phyloP scores from a whole-genome alignment of 2,797 vertebrate species.

The Protosalanx chinensis region DNA sequence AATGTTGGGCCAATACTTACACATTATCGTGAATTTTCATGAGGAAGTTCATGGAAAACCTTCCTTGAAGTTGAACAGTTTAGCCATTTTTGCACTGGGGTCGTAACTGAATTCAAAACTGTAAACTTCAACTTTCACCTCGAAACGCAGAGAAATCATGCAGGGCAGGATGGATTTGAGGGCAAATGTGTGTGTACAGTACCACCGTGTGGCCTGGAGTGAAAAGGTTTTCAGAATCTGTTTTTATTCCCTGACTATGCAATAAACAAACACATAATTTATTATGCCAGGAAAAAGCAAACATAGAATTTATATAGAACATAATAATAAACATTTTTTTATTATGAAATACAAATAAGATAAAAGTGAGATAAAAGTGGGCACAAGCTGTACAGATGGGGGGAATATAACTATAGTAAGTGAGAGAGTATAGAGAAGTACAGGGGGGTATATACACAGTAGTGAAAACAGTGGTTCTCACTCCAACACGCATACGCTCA shows the following conservation, averaged over 20 bases:
- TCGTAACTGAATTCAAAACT: slow-evolving; percentile 27
- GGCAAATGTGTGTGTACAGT: background rate
- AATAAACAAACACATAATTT: too few species aligned
- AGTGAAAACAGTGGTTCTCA: background rate
- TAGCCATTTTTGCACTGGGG: background rate
- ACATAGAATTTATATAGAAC: too few species aligned
- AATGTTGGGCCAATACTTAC: background rate
- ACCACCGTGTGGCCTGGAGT: slow-evolving; percentile 20
- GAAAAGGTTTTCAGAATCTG: background rate
- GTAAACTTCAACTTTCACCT: slow-evolving; percentile 17
- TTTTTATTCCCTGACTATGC: background rate
- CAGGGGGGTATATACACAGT: too few species aligned
- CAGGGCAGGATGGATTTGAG: background rate
- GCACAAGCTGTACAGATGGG: too few species aligned
- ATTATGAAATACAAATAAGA: too few species aligned
- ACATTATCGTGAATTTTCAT: background rate
- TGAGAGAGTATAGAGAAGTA: too few species aligned
- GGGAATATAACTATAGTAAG: too few species aligned
- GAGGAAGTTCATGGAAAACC: background rate
- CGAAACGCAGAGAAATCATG: slow-evolving; percentile 2
- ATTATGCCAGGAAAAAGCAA: too few species aligned
- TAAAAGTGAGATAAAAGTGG: too few species aligned
- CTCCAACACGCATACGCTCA: background rate
- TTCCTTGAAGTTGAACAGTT: background rate
- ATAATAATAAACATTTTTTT: too few species aligned